Percentiles rank a stretch among this genome's conserved stretches.
phyloP scores from a whole-genome alignment of 2,797 vertebrate genomes.

The Thalassophryne amazonica region DNA sequence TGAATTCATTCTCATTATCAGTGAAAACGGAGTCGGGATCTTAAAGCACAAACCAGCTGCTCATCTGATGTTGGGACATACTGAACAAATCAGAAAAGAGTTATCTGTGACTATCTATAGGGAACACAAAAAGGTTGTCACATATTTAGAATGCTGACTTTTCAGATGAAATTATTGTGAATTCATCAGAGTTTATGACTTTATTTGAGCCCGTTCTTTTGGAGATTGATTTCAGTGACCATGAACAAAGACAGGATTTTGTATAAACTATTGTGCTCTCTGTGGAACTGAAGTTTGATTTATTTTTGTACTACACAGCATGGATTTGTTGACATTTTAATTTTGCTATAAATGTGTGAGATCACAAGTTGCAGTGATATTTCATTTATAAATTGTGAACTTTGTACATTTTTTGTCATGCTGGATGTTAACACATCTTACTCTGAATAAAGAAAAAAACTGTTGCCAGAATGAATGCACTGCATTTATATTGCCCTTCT shows the following conservation, averaged over 20 bases:
- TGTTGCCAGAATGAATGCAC: constrained; percentile 98
- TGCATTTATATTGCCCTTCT: no score
- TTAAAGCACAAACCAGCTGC: constrained; percentile 98
- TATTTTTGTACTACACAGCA: constrained; percentile 99
- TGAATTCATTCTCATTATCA: constrained; percentile 93
- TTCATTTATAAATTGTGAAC: constrained; percentile 99
- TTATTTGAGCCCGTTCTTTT: constrained; percentile 96
- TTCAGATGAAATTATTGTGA: constrained; percentile 98
- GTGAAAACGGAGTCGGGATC: constrained; percentile 94
- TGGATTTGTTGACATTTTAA: constrained; percentile 99
- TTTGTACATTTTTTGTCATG: constrained; percentile 99
- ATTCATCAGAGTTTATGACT: constrained; percentile 95
- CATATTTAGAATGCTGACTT: constrained; percentile 96
- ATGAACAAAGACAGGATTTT: constrained; percentile 99
- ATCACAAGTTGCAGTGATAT: constrained; percentile 99
- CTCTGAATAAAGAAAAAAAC: constrained; percentile 98
- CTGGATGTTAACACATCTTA: constrained; percentile 99
- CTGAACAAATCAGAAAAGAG: constrained; percentile 88
- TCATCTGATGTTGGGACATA: constrained; percentile 93
- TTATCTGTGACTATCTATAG: constrained; percentile 95
- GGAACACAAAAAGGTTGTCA: constrained; percentile 91
- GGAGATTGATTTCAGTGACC: constrained; percentile 95
- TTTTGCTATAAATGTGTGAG: constrained; percentile 99
- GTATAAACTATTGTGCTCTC: constrained; percentile 99
- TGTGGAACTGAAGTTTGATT: constrained; percentile 99